Conservation (phyloP, 2,113 vertebrate genomes). For the Macaca nemestrina region DNA sequence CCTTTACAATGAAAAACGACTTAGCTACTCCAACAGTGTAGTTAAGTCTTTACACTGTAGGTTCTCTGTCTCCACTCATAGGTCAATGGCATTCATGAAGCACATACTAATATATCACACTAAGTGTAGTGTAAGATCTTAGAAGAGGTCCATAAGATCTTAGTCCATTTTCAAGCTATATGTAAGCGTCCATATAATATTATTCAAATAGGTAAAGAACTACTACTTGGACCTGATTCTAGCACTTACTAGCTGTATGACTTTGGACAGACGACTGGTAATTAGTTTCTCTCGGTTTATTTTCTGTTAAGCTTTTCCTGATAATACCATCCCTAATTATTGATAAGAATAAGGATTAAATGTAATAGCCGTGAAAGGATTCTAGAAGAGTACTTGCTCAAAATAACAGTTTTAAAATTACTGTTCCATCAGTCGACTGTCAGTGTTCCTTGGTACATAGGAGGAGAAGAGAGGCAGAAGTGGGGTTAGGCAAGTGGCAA, state of each 20-base stretch:
- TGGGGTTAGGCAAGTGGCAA: neutral
- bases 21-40: neutral
- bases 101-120: neutral
- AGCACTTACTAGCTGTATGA: conserved; percentile 3
- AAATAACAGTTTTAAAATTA: neutral
- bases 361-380: neutral
- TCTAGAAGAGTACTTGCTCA: neutral
- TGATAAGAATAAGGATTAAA: neutral
- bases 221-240: conserved; percentile 9
- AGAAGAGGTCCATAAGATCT: neutral
- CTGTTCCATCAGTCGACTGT: neutral
- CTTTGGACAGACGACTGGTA: neutral
- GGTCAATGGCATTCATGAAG: neutral
- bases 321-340: neutral
- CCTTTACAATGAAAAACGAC: conserved; percentile 1
- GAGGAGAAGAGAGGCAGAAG: neutral
- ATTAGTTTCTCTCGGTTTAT: conserved; percentile 6
- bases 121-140: neutral
- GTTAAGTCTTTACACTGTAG: no score
- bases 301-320: conserved; percentile 33
- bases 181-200: neutral
- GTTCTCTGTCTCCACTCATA: neutral
- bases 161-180: neutral
- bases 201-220: conserved; percentile 27
- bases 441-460: neutral